Evolutionary conservation across 2,797 vertebrate species (phyloP), one percentile per base, ranked within the genome.

Genomic region (Morelia viridis): DNA sequence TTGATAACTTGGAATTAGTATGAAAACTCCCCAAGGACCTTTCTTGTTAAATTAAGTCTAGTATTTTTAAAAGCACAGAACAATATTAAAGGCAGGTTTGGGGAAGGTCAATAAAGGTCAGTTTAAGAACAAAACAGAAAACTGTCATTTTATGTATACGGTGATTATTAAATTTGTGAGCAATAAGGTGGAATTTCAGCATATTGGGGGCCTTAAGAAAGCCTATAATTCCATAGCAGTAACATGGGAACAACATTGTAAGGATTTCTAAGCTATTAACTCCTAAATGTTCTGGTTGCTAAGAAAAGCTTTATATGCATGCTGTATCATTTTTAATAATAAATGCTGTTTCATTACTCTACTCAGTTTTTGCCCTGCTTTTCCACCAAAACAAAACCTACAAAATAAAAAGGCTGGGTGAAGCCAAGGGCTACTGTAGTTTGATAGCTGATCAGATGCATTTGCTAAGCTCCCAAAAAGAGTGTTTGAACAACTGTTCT

Each of bases 1-100:
- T 86, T 60, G 64, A 91, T 35, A 76, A 71, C 26, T 76, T 91
- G 90, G 85, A 76, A 53, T 76, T 87, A 15, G 13, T 91, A 58
- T 71, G 53, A 91, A 87, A 91, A 26, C 26, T 28, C 56, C 56
- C 58, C 46, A 87, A 91, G 60, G 60, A 31, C 35, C n/a, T 53
- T 60, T 71, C 26, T 85, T 4, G 5, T 13, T 64, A 50, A 56
- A 46, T 65, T 9, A 35, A 86, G n/a, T 41, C 61, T 57, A 53
- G 65, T 91, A 65, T 85, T 26, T 46, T 56, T 35, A 57, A 28
- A 58, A 28, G 53, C 71, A 68, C 31, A 11, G 4, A 58, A 41
- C 31, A 58, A 71, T 57, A 19, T 56, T 57, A 89, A 71, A 68
- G 7, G 24, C 6, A 9, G 17, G 15, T 24, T 57, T 90, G 7